Evolutionary conservation across 2,888 invertebrate genomes (phyloP).

Genomic region (Drosophila recens): DNA sequence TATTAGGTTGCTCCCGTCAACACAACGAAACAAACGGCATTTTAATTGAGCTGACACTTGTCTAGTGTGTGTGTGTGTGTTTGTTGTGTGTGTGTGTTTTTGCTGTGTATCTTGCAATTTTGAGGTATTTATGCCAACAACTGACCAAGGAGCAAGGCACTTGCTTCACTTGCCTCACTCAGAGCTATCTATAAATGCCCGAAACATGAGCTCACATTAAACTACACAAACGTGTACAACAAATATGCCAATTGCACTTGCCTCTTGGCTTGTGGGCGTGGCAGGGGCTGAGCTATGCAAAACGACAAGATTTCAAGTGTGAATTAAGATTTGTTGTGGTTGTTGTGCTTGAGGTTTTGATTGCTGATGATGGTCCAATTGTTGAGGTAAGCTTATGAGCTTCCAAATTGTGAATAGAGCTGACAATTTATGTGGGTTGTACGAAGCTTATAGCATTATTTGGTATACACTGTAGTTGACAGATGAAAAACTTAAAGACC

Average conservation of each 20-base stretch:
- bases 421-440: conserved; percentile 23
- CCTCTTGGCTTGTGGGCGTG: conserved; percentile 17
- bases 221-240: conserved; percentile 1
- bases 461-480: conserved; percentile 23
- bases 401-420: conserved; percentile 9
- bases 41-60: conserved; percentile 67
- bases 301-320: conserved; percentile 29
- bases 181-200: conserved; percentile 41
- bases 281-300: conserved; percentile 27
- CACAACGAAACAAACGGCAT: conserved; percentile 61
- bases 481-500: neutral
- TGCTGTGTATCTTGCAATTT: conserved; percentile 27
- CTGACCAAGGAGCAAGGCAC: conserved; percentile 41
- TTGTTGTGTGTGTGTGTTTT: conserved; percentile 14
- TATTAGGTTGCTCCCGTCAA: conserved; percentile 59
- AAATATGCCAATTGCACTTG: conserved; percentile 21
- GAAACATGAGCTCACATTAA: conserved; percentile 56
- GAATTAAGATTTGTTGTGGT: conserved; percentile 42
- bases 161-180: conserved; percentile 20
- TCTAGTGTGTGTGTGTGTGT: neutral
- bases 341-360: conserved; percentile 10
- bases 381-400: conserved; percentile 37
- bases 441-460: conserved; percentile 2
- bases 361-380: conserved; percentile 31
- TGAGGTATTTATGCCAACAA: conserved; percentile 48